Evolutionary conservation across 2,797 vertebrate species (phyloP), one percentile per base, ranked within the genome.

Genomic region (Limnodromus scolopaceus): DNA sequence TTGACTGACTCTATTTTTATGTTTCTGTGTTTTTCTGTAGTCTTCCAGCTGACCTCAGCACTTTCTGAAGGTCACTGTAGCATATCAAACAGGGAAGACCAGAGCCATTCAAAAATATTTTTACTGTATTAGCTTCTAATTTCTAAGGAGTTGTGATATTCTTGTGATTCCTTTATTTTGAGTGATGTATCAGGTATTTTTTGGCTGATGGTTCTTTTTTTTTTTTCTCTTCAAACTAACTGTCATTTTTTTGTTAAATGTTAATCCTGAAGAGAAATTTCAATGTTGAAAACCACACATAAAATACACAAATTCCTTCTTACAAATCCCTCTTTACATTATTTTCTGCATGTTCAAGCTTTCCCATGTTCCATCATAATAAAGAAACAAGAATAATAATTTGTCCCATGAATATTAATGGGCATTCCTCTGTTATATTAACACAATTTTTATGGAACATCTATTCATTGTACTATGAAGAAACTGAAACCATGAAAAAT

Each of bases 351-450:
- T 45, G 12, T 51, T 53, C 15, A 96, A 78, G 53, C 46, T 64
- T 83, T 79, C 14, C 24, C 20, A 57, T 54, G 9, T 96, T 95
- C 78, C 36, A 11, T 70, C 69, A 80, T n/a, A 89, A 84, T 86
- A 32, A 60, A 87, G 34, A 92, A 76, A 51, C 22, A 90, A 91
- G 32, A 83, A 92, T 69, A 87, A 76, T 65, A 89, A 89, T 86
- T 91, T 86, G 4, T 23, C 23, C 13, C 32, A 85, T 92, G 64
- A 92, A 96, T 97, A 94, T 92, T 93, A 79, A 96, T 90, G 22
- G 4, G 0, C 27, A 78, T 71, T 24, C 4, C 57, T 91, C 74
- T 78, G 46, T 87, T 96, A 88, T 93, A 91, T 57, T 92, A 66
- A 71, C 41, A 94, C 32, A 81, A 77, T 95, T 95, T 87, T 81